Evolutionary conservation across 2,888 invertebrate genomes (phyloP).

Genomic region (Steinernema scapterisci): DNA sequence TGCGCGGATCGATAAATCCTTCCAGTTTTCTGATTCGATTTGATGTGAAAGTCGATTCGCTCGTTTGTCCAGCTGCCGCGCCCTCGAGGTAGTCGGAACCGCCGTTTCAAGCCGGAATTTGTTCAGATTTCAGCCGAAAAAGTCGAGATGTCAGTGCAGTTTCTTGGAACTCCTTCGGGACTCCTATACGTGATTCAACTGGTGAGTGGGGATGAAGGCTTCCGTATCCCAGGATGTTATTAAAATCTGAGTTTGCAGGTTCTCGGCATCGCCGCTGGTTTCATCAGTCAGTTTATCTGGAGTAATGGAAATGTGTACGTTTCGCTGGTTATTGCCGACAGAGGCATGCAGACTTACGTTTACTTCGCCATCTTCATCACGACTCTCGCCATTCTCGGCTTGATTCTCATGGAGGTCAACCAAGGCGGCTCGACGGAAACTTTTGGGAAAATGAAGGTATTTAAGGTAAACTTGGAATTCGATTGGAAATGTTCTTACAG

Average conservation of each 20-base stretch:
- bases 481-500: neutral
- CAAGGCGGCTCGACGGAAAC: slow-evolving; percentile 37
- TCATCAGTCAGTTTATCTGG: slow-evolving; percentile 43
- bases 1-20: slow-evolving; percentile 18
- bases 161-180: slow-evolving; percentile 3
- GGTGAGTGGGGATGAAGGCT: neutral
- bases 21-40: neutral
- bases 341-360: slow-evolving; percentile 26
- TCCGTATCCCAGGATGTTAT: neutral
- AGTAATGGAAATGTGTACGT: slow-evolving; percentile 1
- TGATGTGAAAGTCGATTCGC: neutral
- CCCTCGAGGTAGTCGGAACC: neutral
- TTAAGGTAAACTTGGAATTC: neutral
- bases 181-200: slow-evolving; percentile 10
- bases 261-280: slow-evolving; percentile 35
- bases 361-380: slow-evolving; percentile 42
- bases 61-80: slow-evolving; percentile 6
- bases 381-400: slow-evolving; percentile 33
- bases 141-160: neutral
- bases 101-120: neutral
- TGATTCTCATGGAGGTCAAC: slow-evolving; percentile 42
- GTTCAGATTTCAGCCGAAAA: neutral
- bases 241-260: slow-evolving; percentile 30
- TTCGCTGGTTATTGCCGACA: neutral
- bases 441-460: slow-evolving; percentile 44